A percentile compares a stretch with the other conserved stretches of the same genome.
Evolutionary conservation across 37 sponge, comb jelly and placozoan species (phyloP).

Genomic region (Geodia barretti): DNA sequence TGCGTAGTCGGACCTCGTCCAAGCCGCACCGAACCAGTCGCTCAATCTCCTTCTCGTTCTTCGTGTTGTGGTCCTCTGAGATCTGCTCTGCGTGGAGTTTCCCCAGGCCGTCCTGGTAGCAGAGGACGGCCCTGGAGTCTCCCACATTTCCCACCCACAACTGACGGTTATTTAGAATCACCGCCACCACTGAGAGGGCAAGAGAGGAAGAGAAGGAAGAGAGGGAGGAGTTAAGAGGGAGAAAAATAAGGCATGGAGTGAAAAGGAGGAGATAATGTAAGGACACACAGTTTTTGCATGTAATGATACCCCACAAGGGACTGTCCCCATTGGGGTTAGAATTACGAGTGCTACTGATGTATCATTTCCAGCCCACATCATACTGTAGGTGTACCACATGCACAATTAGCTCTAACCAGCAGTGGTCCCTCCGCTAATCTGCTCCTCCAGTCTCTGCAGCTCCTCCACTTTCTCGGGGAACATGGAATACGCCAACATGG

Average conservation of each 20-base stretch:
- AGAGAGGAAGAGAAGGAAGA: neutral
- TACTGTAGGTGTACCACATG: no score
- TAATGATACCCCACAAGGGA: no score
- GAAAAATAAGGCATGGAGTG: neutral
- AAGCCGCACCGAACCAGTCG: conserved; percentile 72
- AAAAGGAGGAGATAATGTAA: neutral
- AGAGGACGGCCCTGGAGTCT: conserved; percentile 76
- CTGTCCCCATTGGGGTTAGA: no score
- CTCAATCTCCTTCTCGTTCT: conserved; percentile 67
- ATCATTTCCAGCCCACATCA: no score
- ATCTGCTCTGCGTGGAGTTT: conserved; percentile 51
- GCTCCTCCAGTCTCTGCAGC: conserved; percentile 48
- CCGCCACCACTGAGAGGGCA: conserved; percentile 40
- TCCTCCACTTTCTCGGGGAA: conserved; percentile 59
- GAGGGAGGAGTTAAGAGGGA: neutral
- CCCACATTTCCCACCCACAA: conserved; percentile 92
- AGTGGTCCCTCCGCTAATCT: conserved; percentile 79
- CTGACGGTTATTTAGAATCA: conserved; percentile 30
- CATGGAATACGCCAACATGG: conserved; percentile 15
- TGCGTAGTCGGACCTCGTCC: conserved; percentile 28
- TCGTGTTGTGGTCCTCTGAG: conserved; percentile 83
- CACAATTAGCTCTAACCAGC: neutral
- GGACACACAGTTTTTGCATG: no score
- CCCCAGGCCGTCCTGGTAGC: conserved; percentile 16
- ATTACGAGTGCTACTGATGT: no score